Conservation (phyloP, 92 coral and sea anemone species). For the Chrysogorgia sp. region DNA sequence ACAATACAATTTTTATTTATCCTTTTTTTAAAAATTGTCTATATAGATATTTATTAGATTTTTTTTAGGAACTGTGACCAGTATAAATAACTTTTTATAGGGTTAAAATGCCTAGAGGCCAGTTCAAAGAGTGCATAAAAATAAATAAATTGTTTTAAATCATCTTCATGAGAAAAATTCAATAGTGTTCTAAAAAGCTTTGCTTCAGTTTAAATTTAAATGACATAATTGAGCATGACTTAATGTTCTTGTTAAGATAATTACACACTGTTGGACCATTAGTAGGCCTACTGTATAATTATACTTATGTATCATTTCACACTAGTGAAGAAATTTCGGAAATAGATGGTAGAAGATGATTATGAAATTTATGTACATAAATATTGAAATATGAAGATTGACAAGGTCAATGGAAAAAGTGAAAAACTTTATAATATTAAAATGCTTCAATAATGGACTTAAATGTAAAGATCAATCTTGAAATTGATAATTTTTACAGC, state of each 20-base stretch:
- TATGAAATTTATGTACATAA: conserved; percentile 40
- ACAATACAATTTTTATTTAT: no score
- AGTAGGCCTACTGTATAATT: conserved; percentile 5
- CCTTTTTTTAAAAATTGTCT: no score
- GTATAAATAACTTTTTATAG: no score
- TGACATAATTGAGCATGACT: conserved; percentile 9
- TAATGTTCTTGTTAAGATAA: neutral
- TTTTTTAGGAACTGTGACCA: no score
- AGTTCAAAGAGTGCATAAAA: no score
- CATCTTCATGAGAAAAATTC: no score
- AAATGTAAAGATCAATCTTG: neutral
- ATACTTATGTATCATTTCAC: conserved; percentile 7
- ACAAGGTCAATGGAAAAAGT: conserved; percentile 13
- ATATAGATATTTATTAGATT: no score
- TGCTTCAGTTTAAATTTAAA: conserved; percentile 6
- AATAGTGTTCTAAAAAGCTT: neutral
- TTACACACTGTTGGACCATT: conserved; percentile 5
- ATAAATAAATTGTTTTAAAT: no score
- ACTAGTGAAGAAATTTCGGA: neutral
- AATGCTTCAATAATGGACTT: conserved; percentile 21
- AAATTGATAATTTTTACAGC: conserved; percentile 2
- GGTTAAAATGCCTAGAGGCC: no score
- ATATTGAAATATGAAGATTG: conserved; percentile 9
- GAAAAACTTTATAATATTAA: conserved; percentile 9
- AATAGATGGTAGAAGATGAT: conserved; percentile 12